Evolutionary conservation across 2,888 invertebrate genomes (phyloP), one percentile per base, ranked within the genome.

Genomic region (Uropetala carovei): DNA sequence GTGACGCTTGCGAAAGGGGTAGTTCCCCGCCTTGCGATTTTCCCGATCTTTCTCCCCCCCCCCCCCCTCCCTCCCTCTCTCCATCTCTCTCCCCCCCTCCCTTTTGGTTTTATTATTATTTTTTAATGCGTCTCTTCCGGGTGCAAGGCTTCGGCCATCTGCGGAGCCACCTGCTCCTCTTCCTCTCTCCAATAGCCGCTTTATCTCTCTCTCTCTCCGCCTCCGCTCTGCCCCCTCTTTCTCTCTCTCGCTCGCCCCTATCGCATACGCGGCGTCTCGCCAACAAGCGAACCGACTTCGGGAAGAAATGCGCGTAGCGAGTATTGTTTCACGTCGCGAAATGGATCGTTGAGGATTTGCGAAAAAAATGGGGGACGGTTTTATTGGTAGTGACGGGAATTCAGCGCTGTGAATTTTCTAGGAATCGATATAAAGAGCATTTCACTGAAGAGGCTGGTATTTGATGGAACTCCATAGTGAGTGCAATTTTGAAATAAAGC

Each of bases 131-230:
- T 64, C 89, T 16, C 68, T 89, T 89, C 89, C 89, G 89, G 89
- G 89, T 89, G 43, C n/a, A 57, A 83, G 83, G 83, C 83, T 43
- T 83, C 83, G 56, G 89, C 60, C 89, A 89, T 89, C 68, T 89
- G 89, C 64, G 89, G 30, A 89, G 18, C 89, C 89, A 68, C 64
- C 89, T 89, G 64, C 89, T 89, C 60, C 43, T 64, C 60, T 14
- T 11, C 18, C 18, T 30, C 86, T 75, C 27, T 22, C 8, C 27
- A 27, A 27, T 75, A 18, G 2, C 68, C 7, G 68, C n/a, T 11
- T 11, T 11, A 81, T 30, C 30, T 11, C 81, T 11, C 30, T 11
- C 81, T 11, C 5, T 18, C 18, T 27, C 18, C 30, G n/a, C 22
- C 22, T 11, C 82, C 30, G 18, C 82, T 14, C 43, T 14, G 16